Percentiles rank a stretch among this genome's conserved stretches.
Conservation (phyloP, 2,888 invertebrate species). For the Pachliopta kotzebuea region DNA sequence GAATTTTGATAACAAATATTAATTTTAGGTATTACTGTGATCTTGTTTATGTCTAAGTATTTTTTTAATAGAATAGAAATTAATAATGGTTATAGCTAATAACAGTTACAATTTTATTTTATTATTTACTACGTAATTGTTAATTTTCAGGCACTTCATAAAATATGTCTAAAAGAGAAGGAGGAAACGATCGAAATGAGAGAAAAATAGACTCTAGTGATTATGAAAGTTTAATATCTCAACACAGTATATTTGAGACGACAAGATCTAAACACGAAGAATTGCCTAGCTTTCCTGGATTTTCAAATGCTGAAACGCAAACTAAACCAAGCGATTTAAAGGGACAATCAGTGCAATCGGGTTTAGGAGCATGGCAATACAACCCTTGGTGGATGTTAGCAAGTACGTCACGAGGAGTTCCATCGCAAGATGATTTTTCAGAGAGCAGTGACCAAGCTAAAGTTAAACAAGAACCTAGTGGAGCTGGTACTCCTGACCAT, state of each 20-base stretch:
- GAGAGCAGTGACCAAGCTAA: constrained; percentile 70
- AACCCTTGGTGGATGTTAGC: constrained; percentile 80
- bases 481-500: constrained; percentile 66
- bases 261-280: constrained; percentile 69
- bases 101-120: background rate
- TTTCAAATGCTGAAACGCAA: constrained; percentile 77
- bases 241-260: constrained; percentile 75
- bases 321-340: constrained; percentile 73
- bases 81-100: background rate
- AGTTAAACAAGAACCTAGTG: constrained; percentile 71
- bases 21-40: background rate
- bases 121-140: constrained; percentile 11
- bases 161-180: constrained; percentile 76
- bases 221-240: constrained; percentile 74
- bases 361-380: constrained; percentile 74
- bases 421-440: constrained; percentile 70
- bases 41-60: background rate
- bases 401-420: constrained; percentile 69
- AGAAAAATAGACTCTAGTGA: constrained; percentile 73
- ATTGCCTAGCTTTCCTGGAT: constrained; percentile 74
- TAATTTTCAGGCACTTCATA: constrained; percentile 37
- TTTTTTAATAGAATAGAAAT: background rate
- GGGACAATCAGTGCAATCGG: constrained; percentile 61
- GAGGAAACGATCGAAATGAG: constrained; percentile 68
- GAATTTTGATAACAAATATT: background rate